Evolutionary conservation across 2,797 vertebrate genomes (phyloP).

Genomic region (Sandelia bainsii): DNA sequence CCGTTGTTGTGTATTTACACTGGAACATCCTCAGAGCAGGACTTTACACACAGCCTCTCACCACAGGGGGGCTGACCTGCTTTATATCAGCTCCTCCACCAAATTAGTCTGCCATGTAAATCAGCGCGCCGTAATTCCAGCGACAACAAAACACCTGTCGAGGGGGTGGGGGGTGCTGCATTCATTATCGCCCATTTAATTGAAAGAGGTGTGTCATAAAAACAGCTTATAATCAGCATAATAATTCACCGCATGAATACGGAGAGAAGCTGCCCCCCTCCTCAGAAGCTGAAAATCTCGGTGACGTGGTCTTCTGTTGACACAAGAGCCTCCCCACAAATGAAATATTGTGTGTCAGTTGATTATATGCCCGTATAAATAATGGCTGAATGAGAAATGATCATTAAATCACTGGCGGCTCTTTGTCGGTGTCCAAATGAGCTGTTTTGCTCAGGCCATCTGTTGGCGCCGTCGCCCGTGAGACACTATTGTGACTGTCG

Average conservation of each 20-base stretch:
- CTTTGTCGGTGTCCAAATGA: conserved; percentile 82
- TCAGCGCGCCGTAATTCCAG: conserved; percentile 49
- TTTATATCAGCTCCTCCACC: conserved; percentile 51
- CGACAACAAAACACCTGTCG: conserved; percentile 72
- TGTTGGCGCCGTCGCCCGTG: conserved; percentile 63
- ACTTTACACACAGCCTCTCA: conserved; percentile 38
- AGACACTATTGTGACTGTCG: conserved; percentile 56
- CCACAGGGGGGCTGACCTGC: conserved; percentile 49
- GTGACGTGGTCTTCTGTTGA: conserved; percentile 52
- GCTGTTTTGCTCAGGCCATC: conserved; percentile 76
- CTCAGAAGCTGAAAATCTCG: conserved; percentile 23
- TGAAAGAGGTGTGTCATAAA: conserved; percentile 69
- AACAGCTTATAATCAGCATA: conserved; percentile 58
- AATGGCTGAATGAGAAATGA: conserved; percentile 79
- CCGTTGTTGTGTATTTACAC: conserved; percentile 55
- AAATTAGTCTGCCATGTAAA: conserved; percentile 74
- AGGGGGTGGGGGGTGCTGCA: conserved; percentile 17
- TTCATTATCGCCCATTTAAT: conserved; percentile 68
- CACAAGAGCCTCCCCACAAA: conserved; percentile 57
- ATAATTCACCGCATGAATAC: conserved; percentile 47
- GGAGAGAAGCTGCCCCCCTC: conserved; percentile 9
- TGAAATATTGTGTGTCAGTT: conserved; percentile 80
- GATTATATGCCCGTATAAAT: conserved; percentile 84
- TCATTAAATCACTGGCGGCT: conserved; percentile 80
- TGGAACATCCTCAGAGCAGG: conserved; percentile 38